Conservation (phyloP, 2,113 vertebrate species). For the Notothenia rossii region DNA sequence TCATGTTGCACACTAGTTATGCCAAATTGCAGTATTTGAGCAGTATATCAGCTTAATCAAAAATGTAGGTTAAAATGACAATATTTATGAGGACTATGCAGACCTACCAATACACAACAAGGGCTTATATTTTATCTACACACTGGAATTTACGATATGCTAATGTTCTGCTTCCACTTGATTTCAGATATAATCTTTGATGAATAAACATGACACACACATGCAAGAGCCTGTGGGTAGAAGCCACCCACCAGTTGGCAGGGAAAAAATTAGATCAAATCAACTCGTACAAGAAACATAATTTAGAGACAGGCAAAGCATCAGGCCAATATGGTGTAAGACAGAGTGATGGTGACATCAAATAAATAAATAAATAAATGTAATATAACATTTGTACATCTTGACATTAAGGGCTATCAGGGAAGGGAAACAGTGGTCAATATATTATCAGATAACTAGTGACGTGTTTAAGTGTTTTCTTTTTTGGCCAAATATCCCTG, state of each 20-base stretch:
- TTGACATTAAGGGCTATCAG: neutral
- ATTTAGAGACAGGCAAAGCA: constrained; percentile 39
- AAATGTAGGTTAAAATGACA: constrained; percentile 4
- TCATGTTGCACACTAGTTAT: neutral
- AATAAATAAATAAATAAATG: constrained; percentile 24
- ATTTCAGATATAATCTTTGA: constrained; percentile 69
- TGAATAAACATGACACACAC: constrained; percentile 70
- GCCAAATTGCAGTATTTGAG: neutral
- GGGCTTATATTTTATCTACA: constrained; percentile 39
- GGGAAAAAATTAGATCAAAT: constrained; percentile 60
- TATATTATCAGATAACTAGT: neutral
- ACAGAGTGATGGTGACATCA: constrained; percentile 6
- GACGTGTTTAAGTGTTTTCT: neutral
- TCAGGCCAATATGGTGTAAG: constrained; percentile 9
- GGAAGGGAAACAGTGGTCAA: neutral
- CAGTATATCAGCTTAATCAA: constrained; percentile 11
- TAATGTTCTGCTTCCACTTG: constrained; percentile 71
- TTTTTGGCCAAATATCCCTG: neutral
- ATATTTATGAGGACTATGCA: constrained; percentile 10
- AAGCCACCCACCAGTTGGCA: constrained; percentile 66
- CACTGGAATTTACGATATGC: constrained; percentile 69
- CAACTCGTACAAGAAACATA: constrained; percentile 51
- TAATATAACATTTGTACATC: constrained; percentile 14
- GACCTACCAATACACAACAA: constrained; percentile 16
- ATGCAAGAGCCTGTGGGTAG: constrained; percentile 53